Conservation (phyloP, 2,797 vertebrate genomes). For the Bradypodion ventrale region DNA sequence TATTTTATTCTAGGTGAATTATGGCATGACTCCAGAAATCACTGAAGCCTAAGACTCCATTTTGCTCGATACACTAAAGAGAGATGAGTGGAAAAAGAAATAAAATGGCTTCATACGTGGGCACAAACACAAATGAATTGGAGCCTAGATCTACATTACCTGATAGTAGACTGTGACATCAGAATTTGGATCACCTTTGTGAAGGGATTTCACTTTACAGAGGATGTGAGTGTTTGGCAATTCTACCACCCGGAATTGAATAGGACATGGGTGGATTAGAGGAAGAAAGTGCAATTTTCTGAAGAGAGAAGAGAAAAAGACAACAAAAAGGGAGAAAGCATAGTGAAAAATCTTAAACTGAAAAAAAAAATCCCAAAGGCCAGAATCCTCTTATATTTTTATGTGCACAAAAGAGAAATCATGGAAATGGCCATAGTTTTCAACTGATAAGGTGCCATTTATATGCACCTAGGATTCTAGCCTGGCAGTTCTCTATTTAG, state of each 20-base stretch:
- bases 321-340: neutral
- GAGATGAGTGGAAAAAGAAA: neutral
- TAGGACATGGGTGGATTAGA: slow-evolving; percentile 82
- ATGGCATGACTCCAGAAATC: neutral
- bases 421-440: too few species aligned
- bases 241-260: slow-evolving; percentile 88
- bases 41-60: neutral
- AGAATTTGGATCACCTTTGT: slow-evolving; percentile 88
- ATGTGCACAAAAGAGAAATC: too few species aligned
- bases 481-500: too few species aligned
- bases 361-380: neutral
- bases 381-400: too few species aligned
- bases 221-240: slow-evolving; percentile 81
- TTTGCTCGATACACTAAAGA: neutral
- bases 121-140: neutral
- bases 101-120: rapidly evolving
- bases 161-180: slow-evolving; percentile 92
- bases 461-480: too few species aligned
- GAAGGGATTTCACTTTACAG: slow-evolving; percentile 89
- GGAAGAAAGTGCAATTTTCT: slow-evolving; percentile 72
- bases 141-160: slow-evolving; percentile 62
- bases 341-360: neutral
- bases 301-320: neutral
- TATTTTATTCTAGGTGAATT: neutral
- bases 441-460: too few species aligned